phyloP scores from a whole-genome alignment of 2,113 vertebrate species.

The Anas platyrhynchos region DNA sequence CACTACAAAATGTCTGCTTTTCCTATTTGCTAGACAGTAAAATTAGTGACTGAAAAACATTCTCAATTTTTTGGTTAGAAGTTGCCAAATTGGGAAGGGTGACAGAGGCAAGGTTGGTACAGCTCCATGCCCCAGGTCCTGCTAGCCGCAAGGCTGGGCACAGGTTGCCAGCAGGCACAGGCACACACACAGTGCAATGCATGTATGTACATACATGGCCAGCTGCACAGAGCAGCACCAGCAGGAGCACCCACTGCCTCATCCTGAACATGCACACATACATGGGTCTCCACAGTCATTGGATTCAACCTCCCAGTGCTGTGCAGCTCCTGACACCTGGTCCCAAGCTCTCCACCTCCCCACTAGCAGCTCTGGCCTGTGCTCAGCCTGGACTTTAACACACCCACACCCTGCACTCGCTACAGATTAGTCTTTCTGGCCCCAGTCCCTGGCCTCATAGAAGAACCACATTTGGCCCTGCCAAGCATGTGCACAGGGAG shows the following conservation, averaged over 20 bases:
- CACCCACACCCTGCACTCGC: background rate
- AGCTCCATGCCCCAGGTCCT: rapidly evolving
- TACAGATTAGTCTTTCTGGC: background rate
- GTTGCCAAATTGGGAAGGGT: background rate
- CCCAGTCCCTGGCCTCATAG: rapidly evolving
- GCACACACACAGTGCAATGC: rapidly evolving
- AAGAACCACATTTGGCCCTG: background rate
- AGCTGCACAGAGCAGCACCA: rapidly evolving
- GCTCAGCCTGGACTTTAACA: background rate
- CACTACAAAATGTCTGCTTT: background rate
- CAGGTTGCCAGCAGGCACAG: background rate
- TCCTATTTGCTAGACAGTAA: background rate
- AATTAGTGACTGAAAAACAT: background rate
- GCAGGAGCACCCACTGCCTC: background rate
- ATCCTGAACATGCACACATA: background rate
- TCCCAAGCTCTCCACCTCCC: background rate
- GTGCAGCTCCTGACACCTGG: background rate
- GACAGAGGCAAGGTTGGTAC: rapidly evolving
- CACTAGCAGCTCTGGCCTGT: too few relatives aligned
- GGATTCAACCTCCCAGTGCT: background rate
- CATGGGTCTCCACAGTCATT: background rate
- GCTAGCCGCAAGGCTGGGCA: background rate
- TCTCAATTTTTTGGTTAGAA: background rate
- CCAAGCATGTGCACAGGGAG: background rate
- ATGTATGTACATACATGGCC: rapidly evolving